Evolutionary conservation across 37 sponge, comb jelly and placozoan species (phyloP), one percentile per base, ranked within the genome.

Genomic region (Geodia barretti): DNA sequence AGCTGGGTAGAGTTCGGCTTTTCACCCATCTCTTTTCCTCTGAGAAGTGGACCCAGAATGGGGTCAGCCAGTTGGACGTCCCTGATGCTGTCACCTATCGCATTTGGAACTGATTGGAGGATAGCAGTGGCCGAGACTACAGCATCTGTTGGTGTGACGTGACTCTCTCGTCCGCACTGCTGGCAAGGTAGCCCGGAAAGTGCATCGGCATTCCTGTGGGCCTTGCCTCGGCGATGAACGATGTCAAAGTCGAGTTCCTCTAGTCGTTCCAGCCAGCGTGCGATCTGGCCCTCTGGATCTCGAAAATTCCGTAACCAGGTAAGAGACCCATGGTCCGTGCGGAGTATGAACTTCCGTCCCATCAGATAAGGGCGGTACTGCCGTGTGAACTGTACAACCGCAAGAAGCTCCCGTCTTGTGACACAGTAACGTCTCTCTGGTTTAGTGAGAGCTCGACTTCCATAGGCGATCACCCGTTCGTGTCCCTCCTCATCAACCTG

Each of bases 141-240:
- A n/a, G n/a, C n/a, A n/a, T n/a, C n/a, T n/a, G n/a, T n/a, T n/a
- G n/a, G n/a, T n/a, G n/a, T n/a, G n/a, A n/a, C n/a, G n/a, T n/a
- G n/a, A n/a, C n/a, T n/a, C 29, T 77, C 78, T 30, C 33, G 29
- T 34, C 76, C 76, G 25, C 76, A 75, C 76, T 75, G 76, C 1
- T 60, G 1, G 62, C 76, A 75, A 4, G 76, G 76, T 0, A 71
- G 61, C 3, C 69, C 43, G 30, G 79, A 67, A 31, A 79, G 69
- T 21, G 79, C 79, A 79, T 79, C 69, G 1, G 69, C 79, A 67
- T 79, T 79, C 24, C 47, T 66, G 79, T 67, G 77, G 37, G 26
- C 41, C 43, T 42, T 70, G 17, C 73, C 82, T 7, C 14, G 23
- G 35, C 73, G 26, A 39, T 81, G 82, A 7, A 81, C 73, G 32